A percentile compares a stretch with the other conserved stretches of the same genome.
Evolutionary conservation across 2,888 invertebrate genomes (phyloP).

Genomic region (Zygaena filipendulae): DNA sequence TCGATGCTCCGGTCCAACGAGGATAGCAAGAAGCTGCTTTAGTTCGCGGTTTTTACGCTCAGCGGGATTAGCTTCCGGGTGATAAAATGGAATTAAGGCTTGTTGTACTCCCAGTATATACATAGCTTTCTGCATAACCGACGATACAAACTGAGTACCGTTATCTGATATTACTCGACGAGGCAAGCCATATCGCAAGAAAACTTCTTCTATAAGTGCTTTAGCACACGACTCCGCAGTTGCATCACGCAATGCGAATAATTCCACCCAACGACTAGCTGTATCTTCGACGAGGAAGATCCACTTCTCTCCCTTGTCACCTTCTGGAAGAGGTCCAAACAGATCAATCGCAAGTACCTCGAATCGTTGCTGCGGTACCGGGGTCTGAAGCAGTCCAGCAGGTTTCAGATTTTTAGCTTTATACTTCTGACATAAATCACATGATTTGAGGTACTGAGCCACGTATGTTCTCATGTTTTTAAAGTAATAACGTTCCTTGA

Average conservation of each 20-base stretch:
- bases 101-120: slow-evolving; percentile 16
- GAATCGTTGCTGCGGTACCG: slow-evolving; percentile 15
- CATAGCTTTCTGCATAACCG: slow-evolving; percentile 18
- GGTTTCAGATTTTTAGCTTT: slow-evolving; percentile 25
- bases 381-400: slow-evolving; percentile 23
- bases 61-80: slow-evolving; percentile 28
- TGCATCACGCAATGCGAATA: slow-evolving; percentile 18
- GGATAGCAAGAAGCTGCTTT: slow-evolving; percentile 20
- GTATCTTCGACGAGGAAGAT: slow-evolving; percentile 20
- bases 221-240: slow-evolving; percentile 16
- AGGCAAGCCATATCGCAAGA: slow-evolving; percentile 19
- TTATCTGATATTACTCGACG: slow-evolving; percentile 19
- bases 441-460: slow-evolving; percentile 8
- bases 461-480: slow-evolving; percentile 5
- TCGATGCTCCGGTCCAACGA: slow-evolving; percentile 17
- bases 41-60: slow-evolving; percentile 26
- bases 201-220: slow-evolving; percentile 15
- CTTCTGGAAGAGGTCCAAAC: slow-evolving; percentile 19
- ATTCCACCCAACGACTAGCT: slow-evolving; percentile 20
- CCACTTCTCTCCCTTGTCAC: slow-evolving; percentile 16
- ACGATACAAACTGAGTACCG: slow-evolving; percentile 19
- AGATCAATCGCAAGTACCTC: slow-evolving; percentile 23
- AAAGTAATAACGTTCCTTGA: slow-evolving; percentile 9
- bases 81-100: slow-evolving; percentile 23
- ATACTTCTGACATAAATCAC: slow-evolving; percentile 20